Base-by-base conservation (phyloP, 2,888 invertebrate species). In the Tigriopus californicus region DNA sequence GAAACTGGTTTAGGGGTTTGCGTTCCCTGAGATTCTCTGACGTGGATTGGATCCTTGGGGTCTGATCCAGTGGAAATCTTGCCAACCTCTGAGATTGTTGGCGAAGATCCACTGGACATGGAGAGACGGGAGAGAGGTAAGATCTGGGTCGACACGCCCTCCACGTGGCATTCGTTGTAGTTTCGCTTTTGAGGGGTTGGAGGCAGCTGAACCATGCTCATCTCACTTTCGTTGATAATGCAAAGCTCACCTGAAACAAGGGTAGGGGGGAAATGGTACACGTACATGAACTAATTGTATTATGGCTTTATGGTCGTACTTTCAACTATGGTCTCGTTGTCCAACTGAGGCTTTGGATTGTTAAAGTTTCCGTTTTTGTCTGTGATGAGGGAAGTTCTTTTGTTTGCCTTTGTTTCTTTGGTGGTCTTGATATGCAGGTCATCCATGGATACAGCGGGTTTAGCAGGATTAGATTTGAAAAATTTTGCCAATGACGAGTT, bases 121-220 rank as follows among this genome's bases (percentile, higher is more conserved):
- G 54, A 54, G 10, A 54, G 15, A 10, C 41, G n/a, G 2, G 54
- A 54, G 15, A 54, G 41, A 2, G 54, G 54, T 10, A 54, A 18
- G 54, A 54, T 54, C 18, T 54, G 54, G 18, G 54, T 33, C 11
- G 54, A 54, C 20, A 51, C 25, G 15, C 44, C 44, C 44, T 44
- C 44, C 4, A 15, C 18, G 10, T n/a, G 18, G n/a, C 15, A 44
- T 44, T 44, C 44, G n/a, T 44, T 44, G 18, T 44, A 15, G 44
- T 18, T 44, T n/a, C 18, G 44, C 10, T 44, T 44, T 44, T 44
- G 44, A 44, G 54, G 54, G n/a, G 54, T 53, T 13, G 24, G 24
- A 4, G 54, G 54, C 3, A 53, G 54, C 6, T 33, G 12, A 5
- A 53, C 24, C n/a, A 53, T 18, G 10, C 18, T 53, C 54, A 53